Percentiles rank a stretch among this genome's conserved stretches.
Conservation (phyloP, 2,113 vertebrate species). For the Tylochromis polylepis region DNA sequence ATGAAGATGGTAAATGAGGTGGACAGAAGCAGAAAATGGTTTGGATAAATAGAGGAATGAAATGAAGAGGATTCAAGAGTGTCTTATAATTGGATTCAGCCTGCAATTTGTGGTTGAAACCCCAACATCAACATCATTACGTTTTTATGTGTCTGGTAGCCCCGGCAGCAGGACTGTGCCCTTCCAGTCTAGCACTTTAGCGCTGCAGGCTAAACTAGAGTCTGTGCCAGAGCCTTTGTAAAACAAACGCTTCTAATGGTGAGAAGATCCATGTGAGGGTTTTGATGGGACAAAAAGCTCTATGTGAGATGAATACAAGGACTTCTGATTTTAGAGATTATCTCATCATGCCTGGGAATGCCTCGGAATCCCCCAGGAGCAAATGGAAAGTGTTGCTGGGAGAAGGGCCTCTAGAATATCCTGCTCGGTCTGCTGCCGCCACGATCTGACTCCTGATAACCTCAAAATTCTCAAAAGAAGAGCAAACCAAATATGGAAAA, state of each 20-base stretch:
- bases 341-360: background rate
- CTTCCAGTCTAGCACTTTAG: background rate
- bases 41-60: background rate
- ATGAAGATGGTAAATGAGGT: background rate
- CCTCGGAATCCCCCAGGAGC: background rate
- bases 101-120: background rate
- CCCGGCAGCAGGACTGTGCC: background rate
- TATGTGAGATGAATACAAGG: slow-evolving; percentile 1
- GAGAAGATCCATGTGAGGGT: background rate
- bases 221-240: background rate
- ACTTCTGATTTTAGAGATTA: background rate
- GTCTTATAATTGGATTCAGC: background rate
- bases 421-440: background rate
- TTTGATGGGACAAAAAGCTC: background rate
- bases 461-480: background rate
- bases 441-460: background rate
- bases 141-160: background rate
- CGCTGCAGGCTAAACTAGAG: background rate
- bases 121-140: background rate
- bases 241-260: slow-evolving; percentile 15
- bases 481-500: background rate
- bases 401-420: background rate
- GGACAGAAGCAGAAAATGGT: background rate
- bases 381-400: background rate
- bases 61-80: background rate